Evolutionary conservation across 2,113 vertebrate species (phyloP).

Genomic region (Alaudala cheleensis): DNA sequence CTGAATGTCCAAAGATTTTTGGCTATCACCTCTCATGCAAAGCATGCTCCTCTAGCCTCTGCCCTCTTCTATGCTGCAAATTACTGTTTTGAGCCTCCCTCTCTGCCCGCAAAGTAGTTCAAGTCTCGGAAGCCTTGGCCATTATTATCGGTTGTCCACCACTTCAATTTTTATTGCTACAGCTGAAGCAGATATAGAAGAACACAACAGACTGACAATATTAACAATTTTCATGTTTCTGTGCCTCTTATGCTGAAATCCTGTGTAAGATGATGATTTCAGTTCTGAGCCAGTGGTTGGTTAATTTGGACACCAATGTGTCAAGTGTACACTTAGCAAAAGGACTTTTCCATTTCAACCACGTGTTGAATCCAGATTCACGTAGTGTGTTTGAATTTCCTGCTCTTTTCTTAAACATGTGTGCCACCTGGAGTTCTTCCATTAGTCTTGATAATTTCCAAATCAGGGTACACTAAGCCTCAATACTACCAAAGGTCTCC

Average conservation of each 20-base stretch:
- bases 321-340: neutral
- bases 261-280: neutral
- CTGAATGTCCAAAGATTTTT: neutral
- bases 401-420: neutral
- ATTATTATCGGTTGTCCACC: neutral
- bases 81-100: neutral
- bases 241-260: neutral
- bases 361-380: neutral
- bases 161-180: neutral
- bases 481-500: neutral
- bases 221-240: neutral
- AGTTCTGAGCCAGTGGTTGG: neutral
- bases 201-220: neutral
- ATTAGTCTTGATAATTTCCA: neutral
- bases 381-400: neutral
- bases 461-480: neutral
- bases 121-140: neutral
- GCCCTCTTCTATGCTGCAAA: neutral
- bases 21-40: neutral
- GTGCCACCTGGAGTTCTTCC: neutral
- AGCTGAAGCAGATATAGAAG: neutral
- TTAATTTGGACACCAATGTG: neutral
- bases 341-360: neutral
- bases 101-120: neutral
- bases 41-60: neutral